These are phyloP conservation scores for Danio albolineatus DNA, from an alignment of 2,797 vertebrate genomes.

Conservation along the genomic window DNA sequence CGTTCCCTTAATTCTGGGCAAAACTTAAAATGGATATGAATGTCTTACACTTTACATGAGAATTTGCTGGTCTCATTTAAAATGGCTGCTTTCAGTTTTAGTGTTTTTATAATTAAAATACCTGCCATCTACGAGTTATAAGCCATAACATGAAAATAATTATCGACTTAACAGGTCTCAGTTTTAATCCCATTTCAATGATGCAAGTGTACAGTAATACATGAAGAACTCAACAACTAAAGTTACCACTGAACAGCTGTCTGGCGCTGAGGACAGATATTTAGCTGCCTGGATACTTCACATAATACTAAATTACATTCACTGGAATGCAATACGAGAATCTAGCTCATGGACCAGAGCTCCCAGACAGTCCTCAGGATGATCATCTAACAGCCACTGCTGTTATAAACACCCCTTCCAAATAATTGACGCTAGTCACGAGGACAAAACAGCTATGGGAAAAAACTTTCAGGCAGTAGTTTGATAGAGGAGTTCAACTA, in stretches of 20 bases:
- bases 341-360: background rate
- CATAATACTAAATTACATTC: conserved; percentile 27
- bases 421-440: background rate
- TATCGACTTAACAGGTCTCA: background rate
- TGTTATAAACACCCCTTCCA: conserved; percentile 10
- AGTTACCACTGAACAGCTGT: conserved; percentile 31
- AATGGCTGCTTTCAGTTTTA: background rate
- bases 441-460: conserved; percentile 1
- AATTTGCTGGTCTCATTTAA: background rate
- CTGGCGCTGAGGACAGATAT: conserved; percentile 7
- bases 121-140: background rate
- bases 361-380: background rate
- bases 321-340: conserved; percentile 30
- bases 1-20: no score
- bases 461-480: conserved; percentile 15
- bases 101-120: background rate
- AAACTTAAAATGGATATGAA: no score
- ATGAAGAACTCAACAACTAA: conserved; percentile 10
- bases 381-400: conserved; percentile 25
- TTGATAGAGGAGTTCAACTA: conserved; percentile 2
- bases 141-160: conserved; percentile 11
- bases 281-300: conserved; percentile 32
- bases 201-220: conserved; percentile 4
- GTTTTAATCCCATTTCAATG: conserved; percentile 4
- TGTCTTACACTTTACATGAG: no score